These are phyloP conservation scores for Caradrina kadenii DNA, from an alignment of 2,888 invertebrate genomes.

Conservation along the genomic window DNA sequence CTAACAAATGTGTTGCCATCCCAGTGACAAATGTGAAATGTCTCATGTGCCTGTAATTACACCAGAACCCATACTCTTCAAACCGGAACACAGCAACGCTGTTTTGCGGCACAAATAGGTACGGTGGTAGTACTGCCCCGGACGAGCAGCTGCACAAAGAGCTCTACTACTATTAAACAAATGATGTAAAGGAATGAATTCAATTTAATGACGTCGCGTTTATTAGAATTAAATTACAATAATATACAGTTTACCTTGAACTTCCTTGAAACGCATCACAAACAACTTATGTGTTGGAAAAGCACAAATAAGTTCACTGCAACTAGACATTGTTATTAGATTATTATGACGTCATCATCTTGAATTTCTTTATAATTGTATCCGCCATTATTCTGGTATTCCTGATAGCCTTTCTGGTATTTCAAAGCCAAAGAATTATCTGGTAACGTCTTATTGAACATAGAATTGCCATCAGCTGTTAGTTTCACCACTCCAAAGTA, in stretches of 20 bases:
- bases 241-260: constrained; percentile 15
- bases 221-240: constrained; percentile 18
- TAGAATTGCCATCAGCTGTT: constrained; percentile 75
- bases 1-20: no score
- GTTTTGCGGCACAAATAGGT: no score
- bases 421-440: constrained; percentile 82
- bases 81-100: no score
- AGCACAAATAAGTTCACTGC: constrained; percentile 4
- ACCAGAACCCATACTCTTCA: no score
- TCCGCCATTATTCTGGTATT: constrained; percentile 60
- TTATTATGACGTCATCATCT: constrained; percentile 76
- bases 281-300: constrained; percentile 8
- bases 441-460: constrained; percentile 76
- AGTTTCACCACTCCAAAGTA: constrained; percentile 85
- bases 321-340: constrained; percentile 40
- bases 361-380: constrained; percentile 74
- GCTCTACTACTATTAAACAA: no score
- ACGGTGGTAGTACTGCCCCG: no score
- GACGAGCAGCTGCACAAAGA: no score
- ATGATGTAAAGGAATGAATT: not conserved
- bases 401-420: constrained; percentile 84
- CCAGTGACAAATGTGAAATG: no score
- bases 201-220: constrained; percentile 21
- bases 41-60: no score
- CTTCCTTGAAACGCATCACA: constrained; percentile 34